Evolutionary conservation across 2,113 vertebrate species (phyloP), one percentile per base, ranked within the genome.

Genomic region (Hyperoodon ampullatus): DNA sequence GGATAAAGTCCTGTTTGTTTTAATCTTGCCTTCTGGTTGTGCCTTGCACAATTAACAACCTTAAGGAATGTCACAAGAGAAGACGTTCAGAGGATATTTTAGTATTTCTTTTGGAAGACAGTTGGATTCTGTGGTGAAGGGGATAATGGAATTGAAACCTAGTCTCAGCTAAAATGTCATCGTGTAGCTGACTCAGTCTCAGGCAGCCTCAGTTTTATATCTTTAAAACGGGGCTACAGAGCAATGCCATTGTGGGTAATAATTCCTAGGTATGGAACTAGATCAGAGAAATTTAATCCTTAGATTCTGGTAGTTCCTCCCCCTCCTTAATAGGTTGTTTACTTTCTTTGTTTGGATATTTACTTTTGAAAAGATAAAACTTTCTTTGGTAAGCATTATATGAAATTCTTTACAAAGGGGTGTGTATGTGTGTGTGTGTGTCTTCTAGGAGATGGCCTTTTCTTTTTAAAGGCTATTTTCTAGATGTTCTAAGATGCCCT

Each of bases 401-500:
- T 84, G 50, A 30, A 39, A 80, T 11, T 58, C 26, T 72, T 92
- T 84, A 39, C 72, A 55, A 39, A 91, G 42, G 3, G 0, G 6
- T 60, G 16, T 71, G 33, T 50, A 28, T 55, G 2, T 75, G 12
- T 61, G 58, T 60, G 12, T 72, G 30, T 81, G 11, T 68, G 80
- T 68, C 53, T 77, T 92, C 39, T 80, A 53, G 60, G 58, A 33
- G 39, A 24, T 83, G 39, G 3, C 13, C 15, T 86, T 70, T 90
- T 83, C 24, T 88, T 95, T 96, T 30, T 74, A 39, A 94, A 90
- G 35, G 55, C 42, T 21, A 3, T 55, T 96, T 88, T 58, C 42
- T 86, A n/a, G 47, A 84, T 71, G 8, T 70, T 65, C 70, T 88
- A 55, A 75, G 28, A 60, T 83, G 3, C 14, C 26, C 47, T 88